A percentile compares a stretch with the other conserved stretches of the same genome.
Evolutionary conservation across 37 sponge, comb jelly and placozoan genomes (phyloP).

Genomic region (Axinella damicornis): DNA sequence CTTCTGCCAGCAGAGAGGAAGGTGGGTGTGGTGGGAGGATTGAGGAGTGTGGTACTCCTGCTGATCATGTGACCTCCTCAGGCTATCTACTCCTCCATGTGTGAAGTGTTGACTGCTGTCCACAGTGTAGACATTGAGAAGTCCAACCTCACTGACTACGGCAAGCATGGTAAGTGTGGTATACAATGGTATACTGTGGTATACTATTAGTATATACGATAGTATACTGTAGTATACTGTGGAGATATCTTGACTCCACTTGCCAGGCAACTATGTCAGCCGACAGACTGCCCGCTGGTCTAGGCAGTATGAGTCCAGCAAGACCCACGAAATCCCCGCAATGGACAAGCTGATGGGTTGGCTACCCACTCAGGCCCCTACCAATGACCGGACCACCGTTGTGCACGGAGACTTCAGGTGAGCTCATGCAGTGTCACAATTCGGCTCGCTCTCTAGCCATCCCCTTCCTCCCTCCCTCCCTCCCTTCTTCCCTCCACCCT

Average conservation of each 20-base stretch:
- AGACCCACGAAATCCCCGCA: constrained; percentile 25
- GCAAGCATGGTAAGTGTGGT: constrained; percentile 66
- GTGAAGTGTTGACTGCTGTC: constrained; percentile 48
- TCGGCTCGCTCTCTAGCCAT: no score
- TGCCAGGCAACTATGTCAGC: constrained; percentile 37
- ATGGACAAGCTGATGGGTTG: constrained; percentile 25
- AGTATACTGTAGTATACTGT: no score
- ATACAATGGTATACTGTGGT: no score
- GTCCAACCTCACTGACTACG: constrained; percentile 66
- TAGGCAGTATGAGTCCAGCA: constrained; percentile 56
- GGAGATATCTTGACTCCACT: neutral
- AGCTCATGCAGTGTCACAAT: no score
- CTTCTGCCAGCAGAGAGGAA: constrained; percentile 45
- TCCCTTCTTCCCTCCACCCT: neutral
- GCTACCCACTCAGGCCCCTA: constrained; percentile 51
- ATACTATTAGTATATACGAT: no score
- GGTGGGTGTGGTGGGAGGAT: constrained; percentile 24
- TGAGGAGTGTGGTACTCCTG: neutral
- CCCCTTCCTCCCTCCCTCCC: neutral
- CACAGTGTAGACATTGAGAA: constrained; percentile 65
- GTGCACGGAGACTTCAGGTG: constrained; percentile 89
- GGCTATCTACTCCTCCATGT: constrained; percentile 35
- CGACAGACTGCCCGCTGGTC: constrained; percentile 65
- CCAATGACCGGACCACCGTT: constrained; percentile 39
- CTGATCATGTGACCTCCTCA: neutral